Evolutionary conservation across 1,140 invertebrate species (phyloP).

Genomic region (Sarcophaga peregrina): DNA sequence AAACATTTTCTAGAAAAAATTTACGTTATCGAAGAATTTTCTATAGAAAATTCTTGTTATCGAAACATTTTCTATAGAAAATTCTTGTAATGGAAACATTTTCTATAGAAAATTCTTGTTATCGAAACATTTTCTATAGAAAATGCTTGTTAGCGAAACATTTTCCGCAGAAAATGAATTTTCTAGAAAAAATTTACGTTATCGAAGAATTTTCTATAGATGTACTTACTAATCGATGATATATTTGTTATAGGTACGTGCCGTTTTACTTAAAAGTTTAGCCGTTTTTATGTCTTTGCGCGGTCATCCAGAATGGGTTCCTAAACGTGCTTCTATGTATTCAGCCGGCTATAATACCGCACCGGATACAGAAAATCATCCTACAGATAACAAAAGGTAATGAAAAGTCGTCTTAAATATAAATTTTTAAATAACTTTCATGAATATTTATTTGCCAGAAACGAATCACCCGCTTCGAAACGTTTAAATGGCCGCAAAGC

Average conservation of each 20-base stretch:
- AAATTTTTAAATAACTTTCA: neutral
- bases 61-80: too few species aligned
- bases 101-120: too few species aligned
- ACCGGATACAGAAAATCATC: constrained; percentile 58
- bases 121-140: too few species aligned
- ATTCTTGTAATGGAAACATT: too few species aligned
- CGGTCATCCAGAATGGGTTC: constrained; percentile 66
- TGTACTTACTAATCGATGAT: too few species aligned
- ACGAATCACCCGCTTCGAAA: constrained; percentile 35
- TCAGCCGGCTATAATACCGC: constrained; percentile 65
- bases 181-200: too few species aligned
- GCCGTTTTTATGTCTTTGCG: constrained; percentile 70
- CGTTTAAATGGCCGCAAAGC: constrained; percentile 43
- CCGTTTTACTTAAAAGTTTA: constrained; percentile 71
- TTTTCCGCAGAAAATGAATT: too few species aligned
- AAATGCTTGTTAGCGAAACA: too few species aligned
- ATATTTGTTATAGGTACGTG: constrained; percentile 67
- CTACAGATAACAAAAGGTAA: constrained; percentile 52
- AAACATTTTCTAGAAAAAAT: too few species aligned
- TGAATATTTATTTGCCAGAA: constrained; percentile 13
- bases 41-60: too few species aligned
- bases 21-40: too few species aligned
- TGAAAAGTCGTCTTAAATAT: neutral
- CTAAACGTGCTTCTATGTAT: constrained; percentile 68
- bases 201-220: too few species aligned